Conservation (phyloP, 2,113 vertebrate genomes). For the Melanerpes aurifrons region DNA sequence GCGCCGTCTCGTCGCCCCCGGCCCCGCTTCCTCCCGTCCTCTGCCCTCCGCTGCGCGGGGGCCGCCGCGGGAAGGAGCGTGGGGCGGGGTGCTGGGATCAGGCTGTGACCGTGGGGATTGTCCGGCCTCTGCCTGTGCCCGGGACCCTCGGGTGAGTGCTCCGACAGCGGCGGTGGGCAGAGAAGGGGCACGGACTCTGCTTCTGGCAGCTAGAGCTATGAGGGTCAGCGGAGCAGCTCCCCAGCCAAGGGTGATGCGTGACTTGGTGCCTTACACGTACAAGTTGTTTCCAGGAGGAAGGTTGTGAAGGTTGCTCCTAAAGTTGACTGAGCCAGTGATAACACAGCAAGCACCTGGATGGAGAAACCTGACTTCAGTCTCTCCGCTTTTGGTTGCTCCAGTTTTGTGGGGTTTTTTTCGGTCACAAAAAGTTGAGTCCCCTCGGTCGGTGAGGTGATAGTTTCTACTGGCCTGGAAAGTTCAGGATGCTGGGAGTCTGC, state of each 20-base stretch:
- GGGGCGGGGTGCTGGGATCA: conserved; percentile 66
- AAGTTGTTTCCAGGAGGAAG: neutral
- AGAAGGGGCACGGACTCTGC: neutral
- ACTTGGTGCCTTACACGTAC: rapidly evolving
- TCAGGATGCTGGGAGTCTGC: neutral
- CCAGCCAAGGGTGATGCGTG: rapidly evolving
- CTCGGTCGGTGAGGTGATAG: neutral
- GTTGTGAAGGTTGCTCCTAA: neutral
- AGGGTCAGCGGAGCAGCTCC: rapidly evolving
- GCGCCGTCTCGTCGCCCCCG: conserved; percentile 20
- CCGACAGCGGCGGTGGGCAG: neutral
- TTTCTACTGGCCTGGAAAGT: neutral
- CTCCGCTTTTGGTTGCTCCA: neutral
- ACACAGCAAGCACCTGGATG: neutral
- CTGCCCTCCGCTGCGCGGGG: neutral
- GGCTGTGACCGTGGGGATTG: conserved; percentile 63
- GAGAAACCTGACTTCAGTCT: neutral
- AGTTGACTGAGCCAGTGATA: neutral
- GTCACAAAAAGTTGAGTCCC: neutral
- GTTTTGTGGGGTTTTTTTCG: neutral
- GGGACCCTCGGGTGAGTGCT: neutral
- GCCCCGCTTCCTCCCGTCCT: conserved; percentile 2
- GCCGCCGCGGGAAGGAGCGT: neutral
- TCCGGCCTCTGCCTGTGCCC: conserved; percentile 51
- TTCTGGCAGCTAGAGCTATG: neutral